Percentiles rank a stretch among this genome's conserved stretches.
Evolutionary conservation across 2,797 vertebrate species (phyloP).

Genomic region (Coregonus ussuriensis): DNA sequence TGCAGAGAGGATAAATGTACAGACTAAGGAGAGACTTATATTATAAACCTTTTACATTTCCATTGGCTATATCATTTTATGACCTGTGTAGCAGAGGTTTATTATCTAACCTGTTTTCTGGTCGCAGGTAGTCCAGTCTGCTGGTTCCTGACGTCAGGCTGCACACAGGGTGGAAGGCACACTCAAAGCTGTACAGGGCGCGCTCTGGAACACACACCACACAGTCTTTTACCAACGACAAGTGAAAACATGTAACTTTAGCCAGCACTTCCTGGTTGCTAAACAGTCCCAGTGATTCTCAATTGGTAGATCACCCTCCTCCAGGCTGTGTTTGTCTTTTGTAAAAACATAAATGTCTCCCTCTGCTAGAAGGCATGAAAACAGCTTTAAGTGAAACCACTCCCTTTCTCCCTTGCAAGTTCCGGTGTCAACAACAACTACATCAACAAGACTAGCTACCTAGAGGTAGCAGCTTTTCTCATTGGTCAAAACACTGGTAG

Average conservation of each 20-base stretch:
- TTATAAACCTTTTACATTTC: neutral
- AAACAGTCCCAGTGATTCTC: too few species aligned
- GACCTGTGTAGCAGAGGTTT: neutral
- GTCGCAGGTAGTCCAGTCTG: slow-evolving; percentile 88
- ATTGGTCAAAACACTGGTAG: neutral
- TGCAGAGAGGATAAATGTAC: slow-evolving; percentile 55
- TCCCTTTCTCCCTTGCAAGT: neutral
- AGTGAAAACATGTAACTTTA: neutral
- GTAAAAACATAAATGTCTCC: neutral
- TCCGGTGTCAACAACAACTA: neutral
- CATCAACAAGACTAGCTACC: neutral
- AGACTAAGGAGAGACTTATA: neutral
- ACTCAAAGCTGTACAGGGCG: slow-evolving; percentile 93
- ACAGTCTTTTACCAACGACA: neutral
- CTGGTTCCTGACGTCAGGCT: slow-evolving; percentile 90
- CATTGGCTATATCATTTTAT: too few species aligned
- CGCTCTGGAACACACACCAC: slow-evolving; percentile 76
- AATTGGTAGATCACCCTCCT: too few species aligned
- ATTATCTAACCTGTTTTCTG: slow-evolving; percentile 88
- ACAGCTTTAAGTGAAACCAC: neutral
- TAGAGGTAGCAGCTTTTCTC: neutral
- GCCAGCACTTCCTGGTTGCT: neutral
- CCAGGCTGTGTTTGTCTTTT: neutral
- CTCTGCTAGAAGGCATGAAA: neutral
- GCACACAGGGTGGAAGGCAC: slow-evolving; percentile 93